Evolutionary conservation across 2,113 vertebrate genomes (phyloP).

Genomic region (Chaetops frenatus): DNA sequence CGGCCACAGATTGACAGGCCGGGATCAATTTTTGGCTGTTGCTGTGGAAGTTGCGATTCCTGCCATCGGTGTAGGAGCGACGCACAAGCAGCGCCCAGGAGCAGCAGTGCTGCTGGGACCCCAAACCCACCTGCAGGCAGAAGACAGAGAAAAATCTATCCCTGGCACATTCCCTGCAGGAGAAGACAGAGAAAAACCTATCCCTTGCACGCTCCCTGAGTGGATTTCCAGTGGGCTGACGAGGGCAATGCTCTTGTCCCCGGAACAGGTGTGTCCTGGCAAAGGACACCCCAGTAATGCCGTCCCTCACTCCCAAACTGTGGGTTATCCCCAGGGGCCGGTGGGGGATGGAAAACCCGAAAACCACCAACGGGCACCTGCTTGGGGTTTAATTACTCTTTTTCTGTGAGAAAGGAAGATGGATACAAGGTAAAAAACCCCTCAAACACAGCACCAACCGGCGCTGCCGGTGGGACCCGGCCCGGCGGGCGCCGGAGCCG

Average conservation of each 20-base stretch:
- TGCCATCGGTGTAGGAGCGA: fast-evolving
- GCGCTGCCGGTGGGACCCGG: neutral
- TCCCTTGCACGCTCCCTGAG: fast-evolving
- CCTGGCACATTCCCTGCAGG: neutral
- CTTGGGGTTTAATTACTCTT: neutral
- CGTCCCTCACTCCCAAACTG: fast-evolving
- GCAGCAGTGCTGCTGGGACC: neutral
- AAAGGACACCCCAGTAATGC: neutral
- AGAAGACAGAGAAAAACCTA: fast-evolving
- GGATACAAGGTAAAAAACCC: neutral
- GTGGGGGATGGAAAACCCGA: too few species aligned
- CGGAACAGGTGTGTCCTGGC: neutral
- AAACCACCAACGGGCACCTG: neutral
- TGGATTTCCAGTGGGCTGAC: fast-evolving
- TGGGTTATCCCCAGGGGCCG: neutral
- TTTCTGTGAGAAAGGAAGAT: neutral
- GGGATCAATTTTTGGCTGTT: neutral
- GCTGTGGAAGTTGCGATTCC: neutral
- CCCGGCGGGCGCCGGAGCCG: neutral
- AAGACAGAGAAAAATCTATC: fast-evolving
- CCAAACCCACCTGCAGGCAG: neutral
- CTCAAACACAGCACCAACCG: neutral
- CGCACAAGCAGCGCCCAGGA: neutral
- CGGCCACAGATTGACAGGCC: neutral
- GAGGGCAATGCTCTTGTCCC: fast-evolving